Base-by-base conservation (phyloP, 2,888 invertebrate species). In the Pyralis farinalis region DNA sequence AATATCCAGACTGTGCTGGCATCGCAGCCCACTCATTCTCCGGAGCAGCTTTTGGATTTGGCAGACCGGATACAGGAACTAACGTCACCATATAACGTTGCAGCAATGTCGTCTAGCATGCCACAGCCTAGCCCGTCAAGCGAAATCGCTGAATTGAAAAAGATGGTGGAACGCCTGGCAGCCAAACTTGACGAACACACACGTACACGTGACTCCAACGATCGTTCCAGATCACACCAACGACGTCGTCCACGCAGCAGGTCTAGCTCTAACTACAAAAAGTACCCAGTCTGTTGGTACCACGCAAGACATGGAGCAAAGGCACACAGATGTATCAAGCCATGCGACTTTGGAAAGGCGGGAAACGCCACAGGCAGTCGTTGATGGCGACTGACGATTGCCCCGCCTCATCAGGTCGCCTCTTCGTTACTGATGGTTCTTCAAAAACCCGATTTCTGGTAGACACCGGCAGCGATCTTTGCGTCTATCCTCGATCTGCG, bases 391-490 rank as follows among this genome's bases (percentile, higher is more conserved):
- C 6, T 21, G 10, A 42, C 12, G 45, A 43, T 34, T 45, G 48
- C 40, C 39, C 1, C 0, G 20, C 21, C 10, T 7, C 28, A 10
- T 7, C 44, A 5, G 29, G 40, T 34, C 37, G 55, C 46, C 38
- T 58, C 25, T 58, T 55, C 30, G 40, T 59, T 5, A 49, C 47
- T 0, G 59, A 63, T 8, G 40, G 43, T 3, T 34, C 2, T 1
- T 35, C 53, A 1, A 55, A 55, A 28, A 43, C 36, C n/a, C 49
- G 47, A 33, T 60, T 47, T 43, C 38, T 61, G 1, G 28, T 47
- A 1, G 49, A 51, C 22, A 45, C 49, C 0, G 48, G 49, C 4
- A 37, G 37, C 8, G 42, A 42, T 29, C 7, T 42, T 6, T 37
- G 42, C 28, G 49, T 52, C 0, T 53, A 20, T 12, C 51, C 54